Percentiles rank a stretch among this genome's conserved stretches.
Conservation (phyloP, 2,888 invertebrate species). For the Theristus sp. region DNA sequence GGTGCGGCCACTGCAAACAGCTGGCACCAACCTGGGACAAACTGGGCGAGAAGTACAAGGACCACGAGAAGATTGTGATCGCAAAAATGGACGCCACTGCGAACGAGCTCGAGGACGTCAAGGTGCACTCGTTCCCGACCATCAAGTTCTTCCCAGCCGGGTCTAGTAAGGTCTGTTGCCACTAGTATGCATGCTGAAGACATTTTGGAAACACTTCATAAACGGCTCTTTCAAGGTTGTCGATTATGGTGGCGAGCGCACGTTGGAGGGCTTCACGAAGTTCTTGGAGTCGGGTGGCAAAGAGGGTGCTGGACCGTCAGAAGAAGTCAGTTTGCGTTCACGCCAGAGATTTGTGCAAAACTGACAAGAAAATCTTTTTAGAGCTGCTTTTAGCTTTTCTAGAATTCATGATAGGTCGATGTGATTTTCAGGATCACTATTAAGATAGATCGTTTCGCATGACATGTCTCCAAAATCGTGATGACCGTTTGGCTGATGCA, state of each 20-base stretch:
- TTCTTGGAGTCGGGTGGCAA: constrained; percentile 80
- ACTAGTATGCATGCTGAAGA: background rate
- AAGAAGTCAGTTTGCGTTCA: constrained; percentile 11
- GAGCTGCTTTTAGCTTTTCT: too few relatives aligned
- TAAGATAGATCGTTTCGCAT: too few relatives aligned
- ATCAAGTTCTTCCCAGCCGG: constrained; percentile 81
- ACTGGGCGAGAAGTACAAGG: constrained; percentile 77
- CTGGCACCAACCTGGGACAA: constrained; percentile 87
- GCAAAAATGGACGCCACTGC: constrained; percentile 97
- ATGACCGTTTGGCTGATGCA: too few relatives aligned
- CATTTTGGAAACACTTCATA: background rate
- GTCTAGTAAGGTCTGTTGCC: constrained; percentile 52
- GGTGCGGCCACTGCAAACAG: constrained; percentile 95
- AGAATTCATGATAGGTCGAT: too few relatives aligned
- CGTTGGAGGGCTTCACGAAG: constrained; percentile 71
- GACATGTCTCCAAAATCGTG: too few relatives aligned
- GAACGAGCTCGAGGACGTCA: constrained; percentile 89
- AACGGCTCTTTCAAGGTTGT: constrained; percentile 35
- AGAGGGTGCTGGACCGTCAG: constrained; percentile 32
- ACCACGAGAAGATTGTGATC: constrained; percentile 56
- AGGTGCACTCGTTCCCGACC: constrained; percentile 75
- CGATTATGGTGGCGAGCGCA: constrained; percentile 86
- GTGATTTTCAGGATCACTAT: too few relatives aligned
- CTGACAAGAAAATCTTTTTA: too few relatives aligned
- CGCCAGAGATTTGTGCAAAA: too few relatives aligned